A percentile compares a stretch with the other conserved stretches of the same genome.
Conservation (phyloP, 2,797 vertebrate genomes). For the Peromyscus attwateri region DNA sequence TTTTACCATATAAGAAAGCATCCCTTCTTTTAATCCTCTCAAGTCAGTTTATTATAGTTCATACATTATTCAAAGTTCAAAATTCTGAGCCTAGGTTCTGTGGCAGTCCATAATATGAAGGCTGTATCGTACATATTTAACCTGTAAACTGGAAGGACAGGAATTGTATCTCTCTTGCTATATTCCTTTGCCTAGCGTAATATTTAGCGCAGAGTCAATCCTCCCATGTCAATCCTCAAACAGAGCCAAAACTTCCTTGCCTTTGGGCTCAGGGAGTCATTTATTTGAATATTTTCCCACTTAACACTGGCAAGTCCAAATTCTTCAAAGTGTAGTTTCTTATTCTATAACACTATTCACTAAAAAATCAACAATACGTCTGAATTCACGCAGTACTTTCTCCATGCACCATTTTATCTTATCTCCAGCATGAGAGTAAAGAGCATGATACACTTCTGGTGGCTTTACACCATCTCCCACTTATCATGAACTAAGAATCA, state of each 20-base stretch:
- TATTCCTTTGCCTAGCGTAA: not conserved
- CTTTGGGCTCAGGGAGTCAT: constrained; percentile 12
- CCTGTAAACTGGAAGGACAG: not conserved
- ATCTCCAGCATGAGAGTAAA: constrained; percentile 7
- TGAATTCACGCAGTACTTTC: constrained; percentile 1
- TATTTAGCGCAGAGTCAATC: not conserved
- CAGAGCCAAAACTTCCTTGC: not conserved
- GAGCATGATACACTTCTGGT: not conserved
- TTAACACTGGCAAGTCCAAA: not conserved
- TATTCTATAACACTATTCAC: constrained; percentile 2
- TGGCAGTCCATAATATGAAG: constrained; percentile 15
- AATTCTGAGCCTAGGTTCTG: not conserved
- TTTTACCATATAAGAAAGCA: constrained; percentile 9
- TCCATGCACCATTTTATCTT: not conserved
- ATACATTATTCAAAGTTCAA: constrained; percentile 39
- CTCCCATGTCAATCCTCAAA: constrained; percentile 35
- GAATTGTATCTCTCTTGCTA: not conserved
- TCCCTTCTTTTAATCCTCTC: not conserved
- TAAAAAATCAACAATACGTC: constrained; percentile 20
- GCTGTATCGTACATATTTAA: not conserved
- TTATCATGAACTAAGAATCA: not conserved
- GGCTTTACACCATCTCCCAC: constrained; percentile 19
- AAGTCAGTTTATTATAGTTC: not conserved
- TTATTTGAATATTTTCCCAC: constrained; percentile 40
- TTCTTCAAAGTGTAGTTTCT: constrained; percentile 53